Evolutionary conservation across 2,113 vertebrate genomes (phyloP).

Genomic region (Aramus guarauna): DNA sequence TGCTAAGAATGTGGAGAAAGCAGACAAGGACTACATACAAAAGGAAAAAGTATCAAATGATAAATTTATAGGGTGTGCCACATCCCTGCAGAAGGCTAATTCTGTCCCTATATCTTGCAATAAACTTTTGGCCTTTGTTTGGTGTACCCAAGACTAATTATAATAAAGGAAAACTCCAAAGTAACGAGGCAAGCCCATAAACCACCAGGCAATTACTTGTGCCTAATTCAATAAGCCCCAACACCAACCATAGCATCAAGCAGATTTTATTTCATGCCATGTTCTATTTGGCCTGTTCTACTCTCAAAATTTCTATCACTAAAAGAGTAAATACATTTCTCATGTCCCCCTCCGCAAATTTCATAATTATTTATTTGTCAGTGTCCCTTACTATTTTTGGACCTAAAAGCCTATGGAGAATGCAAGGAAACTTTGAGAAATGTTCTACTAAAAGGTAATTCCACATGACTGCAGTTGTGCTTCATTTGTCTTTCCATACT

Average conservation of each 20-base stretch:
- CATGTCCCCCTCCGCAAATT: background rate
- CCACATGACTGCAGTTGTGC: background rate
- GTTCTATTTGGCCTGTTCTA: background rate
- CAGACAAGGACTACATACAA: background rate
- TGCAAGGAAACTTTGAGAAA: background rate
- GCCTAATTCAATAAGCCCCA: background rate
- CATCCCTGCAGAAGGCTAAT: background rate
- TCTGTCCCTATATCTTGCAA: background rate
- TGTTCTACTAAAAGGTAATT: background rate
- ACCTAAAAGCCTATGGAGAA: background rate
- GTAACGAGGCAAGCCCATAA: background rate
- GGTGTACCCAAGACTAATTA: background rate
- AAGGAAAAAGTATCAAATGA: conserved; percentile 3
- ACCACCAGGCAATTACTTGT: background rate
- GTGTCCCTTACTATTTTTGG: background rate
- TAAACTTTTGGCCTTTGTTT: background rate
- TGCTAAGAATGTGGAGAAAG: conserved; percentile 52
- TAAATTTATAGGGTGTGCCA: background rate
- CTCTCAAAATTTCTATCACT: background rate
- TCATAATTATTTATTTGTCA: background rate
- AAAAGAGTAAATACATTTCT: background rate
- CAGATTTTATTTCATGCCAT: background rate
- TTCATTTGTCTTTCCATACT: conserved; percentile 1
- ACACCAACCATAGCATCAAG: background rate
- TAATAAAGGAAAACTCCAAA: conserved; percentile 4